Percentiles rank a stretch among this genome's conserved stretches.
These are phyloP conservation scores for Heliconius eleuchia DNA, from an alignment of 1,140 invertebrate genomes.

Conservation along the genomic window DNA sequence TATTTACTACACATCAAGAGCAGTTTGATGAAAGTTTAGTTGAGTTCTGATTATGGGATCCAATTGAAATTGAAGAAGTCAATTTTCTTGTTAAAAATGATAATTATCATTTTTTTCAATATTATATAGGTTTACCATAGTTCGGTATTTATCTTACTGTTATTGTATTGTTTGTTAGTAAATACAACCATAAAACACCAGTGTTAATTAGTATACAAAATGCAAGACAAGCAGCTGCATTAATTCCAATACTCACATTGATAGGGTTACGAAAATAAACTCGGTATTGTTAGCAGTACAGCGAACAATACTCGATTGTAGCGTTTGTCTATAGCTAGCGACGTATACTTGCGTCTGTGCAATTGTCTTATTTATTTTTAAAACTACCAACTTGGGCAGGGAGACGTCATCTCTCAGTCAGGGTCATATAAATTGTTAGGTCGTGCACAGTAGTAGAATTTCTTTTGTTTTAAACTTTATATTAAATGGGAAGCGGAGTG, in stretches of 20 bases:
- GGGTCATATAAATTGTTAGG: constrained; percentile 25
- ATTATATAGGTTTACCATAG: not conserved
- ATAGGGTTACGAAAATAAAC: constrained; percentile 34
- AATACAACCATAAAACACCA: not conserved
- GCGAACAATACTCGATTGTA: constrained; percentile 55
- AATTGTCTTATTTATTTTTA: constrained; percentile 75
- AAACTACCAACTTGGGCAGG: constrained; percentile 44
- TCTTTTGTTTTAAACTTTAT: not conserved
- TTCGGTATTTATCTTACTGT: not conserved
- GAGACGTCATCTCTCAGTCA: constrained; percentile 24
- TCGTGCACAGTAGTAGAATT: constrained; percentile 7
- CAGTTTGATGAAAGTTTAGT: too few species aligned
- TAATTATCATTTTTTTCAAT: not conserved
- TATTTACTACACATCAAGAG: too few species aligned
- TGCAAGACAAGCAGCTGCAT: constrained; percentile 18
- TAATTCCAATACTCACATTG: constrained; percentile 22
- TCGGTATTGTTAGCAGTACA: constrained; percentile 33
- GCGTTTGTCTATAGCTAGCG: constrained; percentile 22
- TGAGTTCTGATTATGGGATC: too few species aligned
- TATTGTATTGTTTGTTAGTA: not conserved
- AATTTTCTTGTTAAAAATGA: too few species aligned
- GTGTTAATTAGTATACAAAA: constrained; percentile 28
- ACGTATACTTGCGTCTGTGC: constrained; percentile 56
- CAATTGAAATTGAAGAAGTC: too few species aligned
- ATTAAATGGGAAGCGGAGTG: too few species aligned